A percentile compares a stretch with the other conserved stretches of the same genome.
phyloP scores from a whole-genome alignment of 2,113 vertebrate genomes.

The Heliornis fulica region DNA sequence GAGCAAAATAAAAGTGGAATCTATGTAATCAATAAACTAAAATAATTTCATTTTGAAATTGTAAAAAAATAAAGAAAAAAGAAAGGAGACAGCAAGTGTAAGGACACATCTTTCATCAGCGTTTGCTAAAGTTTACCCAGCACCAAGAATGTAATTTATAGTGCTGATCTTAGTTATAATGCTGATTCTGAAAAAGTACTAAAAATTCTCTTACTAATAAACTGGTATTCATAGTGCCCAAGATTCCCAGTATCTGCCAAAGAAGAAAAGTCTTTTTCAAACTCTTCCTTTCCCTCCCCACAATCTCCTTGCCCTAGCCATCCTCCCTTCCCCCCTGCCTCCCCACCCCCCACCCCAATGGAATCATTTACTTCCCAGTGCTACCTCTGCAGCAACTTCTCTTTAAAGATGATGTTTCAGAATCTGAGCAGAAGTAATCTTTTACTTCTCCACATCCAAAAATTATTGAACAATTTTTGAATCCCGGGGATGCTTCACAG shows the following conservation, averaged over 20 bases:
- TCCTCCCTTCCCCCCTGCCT: too few species aligned
- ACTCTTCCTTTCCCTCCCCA: too few species aligned
- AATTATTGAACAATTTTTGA: background rate
- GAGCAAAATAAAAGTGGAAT: accelerated
- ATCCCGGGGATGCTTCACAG: background rate
- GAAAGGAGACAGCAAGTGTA: accelerated
- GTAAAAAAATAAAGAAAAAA: too few species aligned
- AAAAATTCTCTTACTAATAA: background rate
- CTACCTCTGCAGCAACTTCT: background rate
- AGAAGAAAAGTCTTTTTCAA: background rate
- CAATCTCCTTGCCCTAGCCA: too few species aligned
- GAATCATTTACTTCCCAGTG: background rate
- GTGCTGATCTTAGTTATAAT: background rate
- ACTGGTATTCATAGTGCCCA: background rate
- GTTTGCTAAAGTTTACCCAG: background rate
- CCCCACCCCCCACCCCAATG: too few species aligned
- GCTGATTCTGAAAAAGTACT: background rate
- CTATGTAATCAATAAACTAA: background rate
- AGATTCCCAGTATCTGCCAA: accelerated
- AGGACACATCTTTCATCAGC: background rate
- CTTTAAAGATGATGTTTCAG: background rate
- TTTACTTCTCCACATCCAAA: background rate
- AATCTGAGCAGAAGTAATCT: background rate
- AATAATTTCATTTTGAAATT: background rate
- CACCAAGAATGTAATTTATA: background rate